Evolutionary conservation across 1,140 invertebrate species (phyloP).

Genomic region (Goniozus legneri): DNA sequence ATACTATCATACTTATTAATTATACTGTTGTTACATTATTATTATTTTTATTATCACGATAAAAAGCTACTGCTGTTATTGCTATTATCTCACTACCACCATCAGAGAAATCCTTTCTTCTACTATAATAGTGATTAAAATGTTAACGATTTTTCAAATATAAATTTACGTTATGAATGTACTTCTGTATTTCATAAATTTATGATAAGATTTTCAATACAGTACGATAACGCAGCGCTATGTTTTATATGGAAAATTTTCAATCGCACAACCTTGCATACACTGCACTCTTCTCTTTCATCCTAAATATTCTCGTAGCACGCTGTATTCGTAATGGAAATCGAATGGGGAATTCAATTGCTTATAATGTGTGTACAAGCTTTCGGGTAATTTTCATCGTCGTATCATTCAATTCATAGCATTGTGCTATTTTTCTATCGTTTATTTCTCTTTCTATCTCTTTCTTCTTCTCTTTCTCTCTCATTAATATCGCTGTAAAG

Average conservation of each 20-base stretch:
- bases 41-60: constrained; percentile 20
- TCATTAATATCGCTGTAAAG: constrained; percentile 15
- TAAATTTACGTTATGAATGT: constrained; percentile 26
- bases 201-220: constrained; percentile 25
- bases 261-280: too few species aligned
- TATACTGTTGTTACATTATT: constrained; percentile 10
- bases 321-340: too few species aligned
- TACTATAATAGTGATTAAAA: constrained; percentile 14
- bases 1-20: constrained; percentile 36
- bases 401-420: too few species aligned
- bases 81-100: constrained; percentile 4
- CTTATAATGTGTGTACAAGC: too few species aligned
- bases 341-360: too few species aligned
- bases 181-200: constrained; percentile 34
- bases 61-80: constrained; percentile 11
- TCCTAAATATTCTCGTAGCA: too few species aligned
- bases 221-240: constrained; percentile 12
- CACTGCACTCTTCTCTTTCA: too few species aligned
- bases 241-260: too few species aligned
- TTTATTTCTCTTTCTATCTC: too few species aligned
- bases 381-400: too few species aligned
- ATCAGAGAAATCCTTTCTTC: constrained; percentile 9
- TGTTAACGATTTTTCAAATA: constrained; percentile 25
- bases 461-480: constrained; percentile 22
- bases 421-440: too few species aligned